Evolutionary conservation across 2,888 invertebrate genomes (phyloP).

Genomic region (Chalcis sispes): DNA sequence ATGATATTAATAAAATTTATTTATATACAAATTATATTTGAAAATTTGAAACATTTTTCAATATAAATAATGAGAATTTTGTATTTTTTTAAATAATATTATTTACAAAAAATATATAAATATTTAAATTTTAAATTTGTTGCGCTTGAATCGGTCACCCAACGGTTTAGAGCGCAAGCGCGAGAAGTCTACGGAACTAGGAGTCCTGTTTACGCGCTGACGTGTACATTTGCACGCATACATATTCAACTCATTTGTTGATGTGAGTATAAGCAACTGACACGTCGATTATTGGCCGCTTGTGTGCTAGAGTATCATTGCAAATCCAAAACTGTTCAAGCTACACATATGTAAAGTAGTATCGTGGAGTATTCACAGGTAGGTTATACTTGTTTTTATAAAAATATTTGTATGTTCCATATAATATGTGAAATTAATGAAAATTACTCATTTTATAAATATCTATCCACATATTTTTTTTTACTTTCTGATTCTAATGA

Average conservation of each 20-base stretch:
- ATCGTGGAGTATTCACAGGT: background rate
- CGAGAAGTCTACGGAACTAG: too few species aligned
- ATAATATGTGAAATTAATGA: background rate
- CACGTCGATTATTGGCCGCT: conserved; percentile 1
- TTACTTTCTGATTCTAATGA: background rate
- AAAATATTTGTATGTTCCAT: background rate
- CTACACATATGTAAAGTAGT: background rate
- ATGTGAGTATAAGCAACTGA: background rate
- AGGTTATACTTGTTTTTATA: background rate
- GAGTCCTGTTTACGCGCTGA: background rate
- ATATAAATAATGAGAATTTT: too few species aligned
- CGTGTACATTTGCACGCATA: background rate
- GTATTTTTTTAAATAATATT: too few species aligned
- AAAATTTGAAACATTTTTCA: too few species aligned
- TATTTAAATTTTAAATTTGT: too few species aligned
- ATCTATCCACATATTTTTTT: background rate
- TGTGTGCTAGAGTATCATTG: too few species aligned
- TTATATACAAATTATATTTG: too few species aligned
- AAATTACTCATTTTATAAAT: background rate
- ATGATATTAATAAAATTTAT: too few species aligned
- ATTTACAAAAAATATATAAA: too few species aligned
- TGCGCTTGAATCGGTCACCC: too few species aligned
- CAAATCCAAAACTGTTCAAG: background rate
- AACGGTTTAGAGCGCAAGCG: too few species aligned
- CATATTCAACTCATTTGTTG: background rate